Evolutionary conservation across 92 coral and sea anemone genomes (phyloP), one percentile per base, ranked within the genome.

Genomic region (Epizoanthus illoricatus): DNA sequence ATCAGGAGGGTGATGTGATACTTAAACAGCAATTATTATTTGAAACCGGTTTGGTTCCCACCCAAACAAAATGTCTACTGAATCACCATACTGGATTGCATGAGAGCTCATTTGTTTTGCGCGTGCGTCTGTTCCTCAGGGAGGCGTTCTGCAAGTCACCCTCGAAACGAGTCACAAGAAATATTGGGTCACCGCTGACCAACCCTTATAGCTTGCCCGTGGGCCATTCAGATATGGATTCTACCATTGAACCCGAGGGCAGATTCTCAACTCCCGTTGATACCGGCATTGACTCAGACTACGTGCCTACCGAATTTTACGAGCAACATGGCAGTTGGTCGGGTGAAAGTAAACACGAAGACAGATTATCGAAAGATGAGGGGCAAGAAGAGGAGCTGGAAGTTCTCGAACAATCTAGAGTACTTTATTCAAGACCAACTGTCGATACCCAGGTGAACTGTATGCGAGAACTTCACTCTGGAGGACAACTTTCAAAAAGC

Each of bases 81-180:
- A 43, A 43, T 43, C 8, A 43, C 49, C 5, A 43, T 43, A 43
- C 49, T 4, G 49, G 49, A 43, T 4, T 43, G 56, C 8, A 5
- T n/a, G n/a, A n/a, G n/a, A n/a, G 56, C 9, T 49, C 56, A 49
- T 49, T 49, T 49, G 15, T 49, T 49, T 49, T 49, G 15, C 56
- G 9, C 15, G 11, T 49, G 56, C 9, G 56, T 49, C 15, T 57
- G 12, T 74, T 75, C 5, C 16, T 28, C 49, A 75, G 80, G 42
- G 80, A 59, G 4, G 54, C 69, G 2, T 59, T 28, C 43, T 75
- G 80, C 67, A 56, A 43, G 15, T 75, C 80, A 18, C 80, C 80
- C 11, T 75, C 80, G 40, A 75, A 57, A 66, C 80, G 80, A 21
- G 19, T 75, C 80, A 15, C 33, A n/a, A 58, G 69, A 33, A 47